phyloP scores from a whole-genome alignment of 1,140 invertebrate species.

The Galleria mellonella region DNA sequence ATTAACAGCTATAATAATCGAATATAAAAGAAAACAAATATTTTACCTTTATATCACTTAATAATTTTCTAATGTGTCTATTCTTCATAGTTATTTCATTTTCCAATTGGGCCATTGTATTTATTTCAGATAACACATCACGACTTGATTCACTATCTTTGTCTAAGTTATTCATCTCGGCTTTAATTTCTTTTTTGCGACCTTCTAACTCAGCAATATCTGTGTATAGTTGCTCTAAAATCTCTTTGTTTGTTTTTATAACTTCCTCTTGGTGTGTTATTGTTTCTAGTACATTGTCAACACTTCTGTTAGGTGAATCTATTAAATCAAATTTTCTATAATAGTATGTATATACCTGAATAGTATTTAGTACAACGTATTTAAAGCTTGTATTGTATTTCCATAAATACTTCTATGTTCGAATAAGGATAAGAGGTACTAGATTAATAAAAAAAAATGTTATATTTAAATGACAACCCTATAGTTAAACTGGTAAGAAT shows the following conservation, averaged over 20 bases:
- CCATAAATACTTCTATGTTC: too few relatives aligned
- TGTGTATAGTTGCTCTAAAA: constrained; percentile 69
- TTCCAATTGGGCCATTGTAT: constrained; percentile 65
- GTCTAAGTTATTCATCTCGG: constrained; percentile 29
- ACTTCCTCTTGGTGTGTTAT: constrained; percentile 66
- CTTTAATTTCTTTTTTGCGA: constrained; percentile 65
- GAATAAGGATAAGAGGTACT: too few relatives aligned
- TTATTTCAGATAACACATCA: constrained; percentile 61
- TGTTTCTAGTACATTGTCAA: constrained; percentile 54
- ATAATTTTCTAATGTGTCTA: constrained; percentile 79
- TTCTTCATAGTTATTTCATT: constrained; percentile 77
- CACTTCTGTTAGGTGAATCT: constrained; percentile 37
- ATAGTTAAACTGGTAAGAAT: too few relatives aligned
- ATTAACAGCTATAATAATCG: neutral
- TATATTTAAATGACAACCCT: too few relatives aligned
- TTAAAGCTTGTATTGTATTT: neutral
- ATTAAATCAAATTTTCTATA: neutral
- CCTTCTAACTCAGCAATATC: constrained; percentile 72
- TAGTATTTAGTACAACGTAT: too few relatives aligned
- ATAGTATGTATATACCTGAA: too few relatives aligned
- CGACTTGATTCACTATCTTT: constrained; percentile 71
- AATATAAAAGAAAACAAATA: neutral
- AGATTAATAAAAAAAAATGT: too few relatives aligned
- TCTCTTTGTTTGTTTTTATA: constrained; percentile 66
- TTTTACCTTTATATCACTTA: constrained; percentile 79